Percentiles rank a stretch among this genome's conserved stretches.
Evolutionary conservation across 1,140 invertebrate species (phyloP).

Genomic region (Meloidogyne exigua): DNA sequence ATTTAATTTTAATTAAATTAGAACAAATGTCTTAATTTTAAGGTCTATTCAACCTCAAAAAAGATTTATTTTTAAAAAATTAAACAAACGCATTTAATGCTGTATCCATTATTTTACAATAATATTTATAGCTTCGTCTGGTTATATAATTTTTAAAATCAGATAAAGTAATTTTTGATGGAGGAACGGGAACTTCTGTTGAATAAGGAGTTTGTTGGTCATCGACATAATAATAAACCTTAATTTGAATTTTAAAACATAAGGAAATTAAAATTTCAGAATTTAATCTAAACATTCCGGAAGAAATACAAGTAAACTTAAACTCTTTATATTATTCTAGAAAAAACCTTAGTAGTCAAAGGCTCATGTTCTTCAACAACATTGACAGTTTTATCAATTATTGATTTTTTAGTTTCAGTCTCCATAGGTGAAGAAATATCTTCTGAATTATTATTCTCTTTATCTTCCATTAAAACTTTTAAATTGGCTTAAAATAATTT

Average conservation of each 20-base stretch:
- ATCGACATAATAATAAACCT: slow-evolving; percentile 82
- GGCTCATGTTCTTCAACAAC: background rate
- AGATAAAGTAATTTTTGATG: slow-evolving; percentile 86
- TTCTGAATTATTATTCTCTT: background rate
- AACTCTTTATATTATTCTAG: too few species aligned
- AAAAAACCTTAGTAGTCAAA: slow-evolving; percentile 4
- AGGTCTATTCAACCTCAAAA: too few species aligned
- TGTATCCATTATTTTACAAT: slow-evolving; percentile 31
- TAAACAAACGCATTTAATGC: slow-evolving; percentile 29
- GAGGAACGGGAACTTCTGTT: slow-evolving; percentile 90
- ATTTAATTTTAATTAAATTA: background rate
- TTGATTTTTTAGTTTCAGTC: background rate
- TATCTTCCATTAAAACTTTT: background rate
- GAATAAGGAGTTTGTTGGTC: slow-evolving; percentile 97
- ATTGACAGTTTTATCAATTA: background rate
- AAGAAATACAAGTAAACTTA: too few species aligned
- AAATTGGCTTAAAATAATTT: too few species aligned
- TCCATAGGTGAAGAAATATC: background rate
- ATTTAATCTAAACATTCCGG: too few species aligned
- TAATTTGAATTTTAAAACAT: background rate
- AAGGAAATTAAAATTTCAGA: background rate
- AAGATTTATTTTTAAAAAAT: background rate
- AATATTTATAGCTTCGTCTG: slow-evolving; percentile 27
- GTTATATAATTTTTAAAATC: slow-evolving; percentile 77
- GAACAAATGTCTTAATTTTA: too few species aligned